Base-by-base conservation (phyloP, 1,140 invertebrate genomes). In the Platorchestia sp. region DNA sequence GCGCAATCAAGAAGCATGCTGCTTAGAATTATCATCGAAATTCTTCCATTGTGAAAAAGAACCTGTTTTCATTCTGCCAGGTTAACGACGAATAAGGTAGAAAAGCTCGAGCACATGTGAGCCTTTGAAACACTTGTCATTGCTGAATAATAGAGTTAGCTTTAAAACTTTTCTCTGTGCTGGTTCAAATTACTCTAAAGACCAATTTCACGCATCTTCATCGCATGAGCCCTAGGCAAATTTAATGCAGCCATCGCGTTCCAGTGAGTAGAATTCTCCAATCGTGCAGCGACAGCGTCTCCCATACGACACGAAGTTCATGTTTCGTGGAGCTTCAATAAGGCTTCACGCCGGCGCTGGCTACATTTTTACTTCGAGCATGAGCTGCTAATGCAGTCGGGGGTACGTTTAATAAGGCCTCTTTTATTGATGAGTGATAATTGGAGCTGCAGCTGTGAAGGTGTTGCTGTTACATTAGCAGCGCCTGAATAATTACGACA, bases 391-490 rank as follows among this genome's bases (percentile, higher is more conserved):
- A 89, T 89, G 87, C n/a, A 89, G 43, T 44, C 41, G 87, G 42
- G 87, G 41, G 59, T 75, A 22, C 59, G 59, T 89, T 44, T 89
- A 89, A 89, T 89, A 42, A 89, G 87, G n/a, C 43, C 87, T 89
- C 87, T 89, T 89, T 89, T 89, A 89, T 89, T 89, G 43, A 89
- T 89, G 87, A 89, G 87, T 42, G 87, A 89, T 89, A 89, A 89
- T 89, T 89, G 87, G 87, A 42, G 41, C 41, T 89, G 87, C 87
- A 75, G 87, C n/a, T 89, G 87, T 42, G 41, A 89, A 89, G 87
- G 41, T 89, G 43, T 41, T 89, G 87, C 43, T 89, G 87, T 89
- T 89, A 89, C n/a, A 44, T 89, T 89, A 42, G 87, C 36, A 89
- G n/a, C 87, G 87, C 87, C 41, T 89, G 87, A 89, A 42, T 42